Evolutionary conservation across 2,113 vertebrate species (phyloP), one percentile per base, ranked within the genome.

Genomic region (Xiphophorus maculatus): DNA sequence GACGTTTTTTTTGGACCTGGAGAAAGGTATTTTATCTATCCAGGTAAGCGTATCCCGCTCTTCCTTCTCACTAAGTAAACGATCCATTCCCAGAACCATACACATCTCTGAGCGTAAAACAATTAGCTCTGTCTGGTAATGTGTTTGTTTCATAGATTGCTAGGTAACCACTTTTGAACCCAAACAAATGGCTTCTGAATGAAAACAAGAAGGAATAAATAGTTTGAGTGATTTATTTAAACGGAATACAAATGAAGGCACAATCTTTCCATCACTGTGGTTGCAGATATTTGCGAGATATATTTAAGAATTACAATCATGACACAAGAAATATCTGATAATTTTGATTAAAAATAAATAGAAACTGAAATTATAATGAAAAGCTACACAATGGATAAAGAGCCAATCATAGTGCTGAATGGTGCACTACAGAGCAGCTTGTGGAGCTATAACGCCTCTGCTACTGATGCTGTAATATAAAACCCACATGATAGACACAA

Each of bases 11-110:
- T 97, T 97, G 5, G 96, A 95, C 63, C 96, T 92, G 73, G 97
- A 97, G 28, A 98, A 93, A 0, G 96, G 96, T 70, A 98, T 95
- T 81, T 92, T 89, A 80, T 98, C 97, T 79, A 98, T 92, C 97
- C 97, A 98, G 2, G 94, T 86, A 84, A 97, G 98, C 17, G 98
- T 88, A 1, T 95, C 94, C 80, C 95, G 95, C 69, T 97, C 83
- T 1, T 88, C 88, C 74, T 96, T 95, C 81, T 97, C 95, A 15
- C 84, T 94, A 79, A 96, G 84, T 22, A 89, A 90, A 75, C 75
- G 87, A 19, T 93, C 92, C 96, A 96, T 96, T 76, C 11, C 75
- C 1, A 44, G 62, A 69, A 27, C 6, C 1, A 69, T 58, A 66
- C 66, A 3, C 6, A 70, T 70, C 69, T 69, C 28, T 15, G 17